phyloP scores from a whole-genome alignment of 2,888 invertebrate genomes.

The Dicycla oo region DNA sequence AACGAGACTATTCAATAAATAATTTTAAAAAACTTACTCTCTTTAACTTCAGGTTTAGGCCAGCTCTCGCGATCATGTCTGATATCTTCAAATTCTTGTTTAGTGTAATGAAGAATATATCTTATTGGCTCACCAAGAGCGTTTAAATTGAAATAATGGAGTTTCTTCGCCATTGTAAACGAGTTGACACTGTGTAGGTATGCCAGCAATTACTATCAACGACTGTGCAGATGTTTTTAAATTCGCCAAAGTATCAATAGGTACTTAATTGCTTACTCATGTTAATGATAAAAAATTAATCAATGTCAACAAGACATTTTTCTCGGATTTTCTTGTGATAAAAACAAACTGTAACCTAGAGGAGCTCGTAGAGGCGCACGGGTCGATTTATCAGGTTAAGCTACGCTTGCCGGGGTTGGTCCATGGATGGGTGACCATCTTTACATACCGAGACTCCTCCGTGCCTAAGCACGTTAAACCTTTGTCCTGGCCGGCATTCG shows the following conservation, averaged over 20 bases:
- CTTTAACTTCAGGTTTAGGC: constrained; percentile 77
- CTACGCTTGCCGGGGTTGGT: no score
- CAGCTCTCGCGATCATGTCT: constrained; percentile 72
- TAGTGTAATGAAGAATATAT: constrained; percentile 81
- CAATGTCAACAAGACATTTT: background rate
- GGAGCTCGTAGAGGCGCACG: no score
- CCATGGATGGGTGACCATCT: no score
- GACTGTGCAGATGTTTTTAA: constrained; percentile 29
- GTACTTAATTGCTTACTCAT: constrained; percentile 2
- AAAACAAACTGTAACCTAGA: background rate
- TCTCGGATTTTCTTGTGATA: background rate
- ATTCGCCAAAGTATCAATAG: background rate
- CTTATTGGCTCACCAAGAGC: constrained; percentile 79
- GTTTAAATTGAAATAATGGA: constrained; percentile 77
- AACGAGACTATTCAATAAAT: background rate
- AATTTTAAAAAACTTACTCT: constrained; percentile 71
- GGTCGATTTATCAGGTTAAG: no score
- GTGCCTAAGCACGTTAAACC: no score
- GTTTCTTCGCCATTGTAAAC: constrained; percentile 72
- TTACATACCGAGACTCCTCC: no score
- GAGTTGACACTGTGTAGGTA: constrained; percentile 19
- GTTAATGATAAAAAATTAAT: constrained; percentile 25
- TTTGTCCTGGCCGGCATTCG: no score
- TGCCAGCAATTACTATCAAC: background rate
- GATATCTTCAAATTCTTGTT: constrained; percentile 81